Conservation (phyloP, 2,888 invertebrate genomes). For the Eupithecia subumbrata region DNA sequence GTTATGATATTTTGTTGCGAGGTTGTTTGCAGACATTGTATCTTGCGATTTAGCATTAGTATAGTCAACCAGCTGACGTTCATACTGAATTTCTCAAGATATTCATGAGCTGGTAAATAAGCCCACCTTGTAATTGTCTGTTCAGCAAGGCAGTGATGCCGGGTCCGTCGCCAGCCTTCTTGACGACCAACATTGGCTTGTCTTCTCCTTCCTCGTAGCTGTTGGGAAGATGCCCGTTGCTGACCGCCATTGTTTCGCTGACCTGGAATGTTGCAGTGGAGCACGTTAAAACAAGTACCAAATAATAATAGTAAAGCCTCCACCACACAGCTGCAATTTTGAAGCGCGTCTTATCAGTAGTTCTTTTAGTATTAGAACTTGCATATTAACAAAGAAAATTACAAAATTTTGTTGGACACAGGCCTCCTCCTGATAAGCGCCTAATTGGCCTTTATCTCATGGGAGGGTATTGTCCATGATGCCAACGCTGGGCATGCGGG, state of each 20-base stretch:
- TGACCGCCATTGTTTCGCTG: conserved; percentile 91
- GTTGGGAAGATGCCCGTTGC: conserved; percentile 89
- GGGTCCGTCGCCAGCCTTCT: conserved; percentile 89
- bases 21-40: neutral
- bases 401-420: no score
- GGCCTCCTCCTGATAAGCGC: no score
- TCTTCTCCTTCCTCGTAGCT: conserved; percentile 89
- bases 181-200: conserved; percentile 90
- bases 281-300: neutral
- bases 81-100: neutral
- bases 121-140: conserved; percentile 85
- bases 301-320: no score
- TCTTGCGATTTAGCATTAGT: neutral
- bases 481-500: no score
- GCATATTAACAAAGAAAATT: no score
- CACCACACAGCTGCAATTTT: no score
- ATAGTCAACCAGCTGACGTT: neutral
- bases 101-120: neutral
- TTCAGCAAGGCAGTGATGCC: conserved; percentile 91
- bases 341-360: no score
- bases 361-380: no score
- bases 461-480: no score
- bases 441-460: no score
- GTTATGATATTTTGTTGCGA: neutral
- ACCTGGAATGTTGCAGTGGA: conserved; percentile 79